These are phyloP conservation scores for Magallana nippona DNA, from an alignment of 2,888 invertebrate genomes.

Conservation along the genomic window DNA sequence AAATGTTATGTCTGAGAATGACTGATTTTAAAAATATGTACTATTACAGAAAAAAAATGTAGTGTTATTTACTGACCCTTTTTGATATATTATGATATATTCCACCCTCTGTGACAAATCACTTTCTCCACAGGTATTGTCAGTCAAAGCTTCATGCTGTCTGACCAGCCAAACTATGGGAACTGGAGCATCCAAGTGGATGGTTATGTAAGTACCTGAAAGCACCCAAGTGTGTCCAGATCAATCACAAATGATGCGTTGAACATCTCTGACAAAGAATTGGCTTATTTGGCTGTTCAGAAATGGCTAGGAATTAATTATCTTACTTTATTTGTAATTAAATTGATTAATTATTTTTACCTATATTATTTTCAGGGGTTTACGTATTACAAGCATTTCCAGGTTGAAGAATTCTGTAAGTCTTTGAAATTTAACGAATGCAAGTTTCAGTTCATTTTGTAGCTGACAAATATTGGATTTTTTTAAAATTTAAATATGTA, in stretches of 20 bases:
- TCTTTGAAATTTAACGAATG: slow-evolving; percentile 49
- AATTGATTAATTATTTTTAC: neutral
- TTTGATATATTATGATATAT: too few relatives aligned
- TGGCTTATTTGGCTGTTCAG: too few relatives aligned
- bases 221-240: neutral
- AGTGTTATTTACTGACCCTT: neutral
- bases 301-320: too few relatives aligned
- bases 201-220: slow-evolving; percentile 84
- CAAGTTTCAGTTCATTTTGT: neutral
- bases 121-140: slow-evolving; percentile 87
- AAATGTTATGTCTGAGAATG: too few relatives aligned
- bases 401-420: slow-evolving; percentile 93
- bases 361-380: slow-evolving; percentile 83
- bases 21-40: too few relatives aligned
- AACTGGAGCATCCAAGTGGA: slow-evolving; percentile 94
- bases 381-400: slow-evolving; percentile 90
- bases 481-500: neutral
- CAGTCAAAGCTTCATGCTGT: slow-evolving; percentile 92
- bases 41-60: neutral
- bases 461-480: neutral
- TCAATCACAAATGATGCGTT: too few relatives aligned
- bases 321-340: too few relatives aligned
- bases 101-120: neutral
- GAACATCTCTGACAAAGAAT: too few relatives aligned
- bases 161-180: slow-evolving; percentile 95